Percentiles rank a stretch among this genome's conserved stretches.
Evolutionary conservation across 1,140 invertebrate genomes (phyloP).

Genomic region (Magallana angulata): DNA sequence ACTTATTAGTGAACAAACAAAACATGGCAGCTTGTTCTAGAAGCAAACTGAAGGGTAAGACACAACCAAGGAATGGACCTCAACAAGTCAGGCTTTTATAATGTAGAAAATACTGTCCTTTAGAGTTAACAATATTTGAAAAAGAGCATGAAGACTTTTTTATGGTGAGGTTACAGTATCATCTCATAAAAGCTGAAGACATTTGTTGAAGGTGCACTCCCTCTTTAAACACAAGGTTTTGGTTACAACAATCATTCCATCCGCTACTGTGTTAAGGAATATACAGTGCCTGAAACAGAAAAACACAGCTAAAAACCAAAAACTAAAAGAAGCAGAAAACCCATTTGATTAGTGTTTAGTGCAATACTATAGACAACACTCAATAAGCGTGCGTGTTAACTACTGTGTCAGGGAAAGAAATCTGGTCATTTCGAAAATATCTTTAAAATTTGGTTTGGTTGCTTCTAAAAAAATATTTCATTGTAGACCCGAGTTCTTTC

Average conservation of each 20-base stretch:
- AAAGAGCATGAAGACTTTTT: too few relatives aligned
- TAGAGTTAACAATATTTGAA: too few relatives aligned
- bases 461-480: not conserved
- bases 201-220: too few relatives aligned
- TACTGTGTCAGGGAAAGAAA: constrained; percentile 4
- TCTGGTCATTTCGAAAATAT: not conserved
- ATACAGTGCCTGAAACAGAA: not conserved
- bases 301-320: not conserved
- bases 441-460: too few relatives aligned
- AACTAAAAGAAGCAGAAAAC: not conserved
- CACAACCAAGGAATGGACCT: not conserved
- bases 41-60: not conserved
- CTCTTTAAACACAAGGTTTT: not conserved
- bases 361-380: not conserved
- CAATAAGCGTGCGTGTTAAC: constrained; percentile 6
- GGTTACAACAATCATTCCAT: not conserved
- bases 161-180: too few relatives aligned
- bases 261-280: constrained; percentile 15
- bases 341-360: constrained; percentile 16
- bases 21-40: not conserved
- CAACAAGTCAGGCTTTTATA: not conserved
- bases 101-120: too few relatives aligned
- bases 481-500: not conserved
- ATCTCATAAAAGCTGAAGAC: too few relatives aligned
- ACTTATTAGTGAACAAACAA: not conserved